Base-by-base conservation (phyloP, 2,888 invertebrate genomes). In the Apotomis capreana region DNA sequence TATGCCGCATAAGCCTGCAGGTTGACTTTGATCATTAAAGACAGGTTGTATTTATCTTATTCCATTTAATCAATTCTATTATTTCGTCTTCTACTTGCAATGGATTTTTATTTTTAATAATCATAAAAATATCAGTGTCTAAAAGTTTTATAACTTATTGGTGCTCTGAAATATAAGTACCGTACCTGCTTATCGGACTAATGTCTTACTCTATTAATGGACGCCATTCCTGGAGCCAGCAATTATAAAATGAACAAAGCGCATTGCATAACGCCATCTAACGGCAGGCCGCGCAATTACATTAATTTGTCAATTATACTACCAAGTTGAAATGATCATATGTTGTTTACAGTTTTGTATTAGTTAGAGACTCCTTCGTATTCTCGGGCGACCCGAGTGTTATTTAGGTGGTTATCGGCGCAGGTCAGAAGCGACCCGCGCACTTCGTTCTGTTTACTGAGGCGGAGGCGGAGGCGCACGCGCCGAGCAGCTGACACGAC, bases 351-450 rank as follows among this genome's bases (percentile, higher is more conserved):
- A 44, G 64, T 51, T 72, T 51, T 52, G 40, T 60, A 65, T 61
- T 65, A 63, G 71, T 46, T 69, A 65, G 63, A 74, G 63, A 74
- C 69, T 75, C 60, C 61, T 75, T 77, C 79, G 70, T 78, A 81
- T 78, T 78, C 80, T 78, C 76, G 76, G 78, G 76, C 75, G 80
- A 81, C 75, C 77, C 78, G 75, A 71, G 76, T 76, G 77, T 77
- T 84, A 83, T 84, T 83, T 73, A 60, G 64, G 59, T 73, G 81
- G 79, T 79, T 88, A 87, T 88, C 89, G 76, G 75, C 26, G 26
- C 26, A 85, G 91, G 91, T 90, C 91, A 89, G 83, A 83, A 84
- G 84, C 80, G 82, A 82, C 81, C 82, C 83, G 83, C 82, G 84
- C 84, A 81, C 84, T 83, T 81, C 80, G 83, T 76, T 81, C 84